Evolutionary conservation across 2,113 vertebrate species (phyloP).

Genomic region (Mugil cephalus): DNA sequence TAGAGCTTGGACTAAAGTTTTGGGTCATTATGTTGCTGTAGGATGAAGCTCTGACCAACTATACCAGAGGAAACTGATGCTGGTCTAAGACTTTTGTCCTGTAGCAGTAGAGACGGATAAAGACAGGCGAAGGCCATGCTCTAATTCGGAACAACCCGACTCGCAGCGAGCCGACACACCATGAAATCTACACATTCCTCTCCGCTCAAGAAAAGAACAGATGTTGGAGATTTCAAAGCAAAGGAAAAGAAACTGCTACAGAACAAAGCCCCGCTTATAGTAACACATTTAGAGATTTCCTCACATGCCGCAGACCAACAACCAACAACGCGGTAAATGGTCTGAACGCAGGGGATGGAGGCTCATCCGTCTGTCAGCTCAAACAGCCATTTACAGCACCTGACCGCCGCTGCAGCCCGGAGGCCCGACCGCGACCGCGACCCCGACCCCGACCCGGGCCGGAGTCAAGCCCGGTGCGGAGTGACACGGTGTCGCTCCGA

Average conservation of each 20-base stretch:
- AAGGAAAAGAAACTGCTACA: neutral
- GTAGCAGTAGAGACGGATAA: neutral
- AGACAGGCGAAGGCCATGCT: neutral
- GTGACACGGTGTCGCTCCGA: slow-evolving; percentile 59
- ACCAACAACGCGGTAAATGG: slow-evolving; percentile 3
- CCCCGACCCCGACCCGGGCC: slow-evolving; percentile 48
- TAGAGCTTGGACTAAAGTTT: no score
- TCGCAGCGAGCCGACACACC: neutral
- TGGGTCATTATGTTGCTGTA: no score
- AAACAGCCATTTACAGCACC: slow-evolving; percentile 68
- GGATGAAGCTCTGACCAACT: no score
- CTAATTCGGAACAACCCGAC: slow-evolving; percentile 28
- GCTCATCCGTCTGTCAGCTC: slow-evolving; percentile 64
- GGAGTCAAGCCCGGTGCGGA: slow-evolving; percentile 60
- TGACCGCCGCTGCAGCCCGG: slow-evolving; percentile 52
- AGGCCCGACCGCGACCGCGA: slow-evolving; percentile 49
- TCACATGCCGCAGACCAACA: neutral
- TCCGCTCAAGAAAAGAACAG: slow-evolving; percentile 13
- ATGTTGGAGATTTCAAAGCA: neutral
- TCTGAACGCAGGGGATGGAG: neutral
- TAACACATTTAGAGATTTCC: slow-evolving; percentile 3
- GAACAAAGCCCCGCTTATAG: slow-evolving; percentile 3
- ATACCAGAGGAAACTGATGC: no score
- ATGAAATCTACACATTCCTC: slow-evolving; percentile 47
- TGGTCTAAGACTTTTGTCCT: no score